These are phyloP conservation scores for Drosophila macrothrix DNA, from an alignment of 2,888 invertebrate species.

Conservation along the genomic window DNA sequence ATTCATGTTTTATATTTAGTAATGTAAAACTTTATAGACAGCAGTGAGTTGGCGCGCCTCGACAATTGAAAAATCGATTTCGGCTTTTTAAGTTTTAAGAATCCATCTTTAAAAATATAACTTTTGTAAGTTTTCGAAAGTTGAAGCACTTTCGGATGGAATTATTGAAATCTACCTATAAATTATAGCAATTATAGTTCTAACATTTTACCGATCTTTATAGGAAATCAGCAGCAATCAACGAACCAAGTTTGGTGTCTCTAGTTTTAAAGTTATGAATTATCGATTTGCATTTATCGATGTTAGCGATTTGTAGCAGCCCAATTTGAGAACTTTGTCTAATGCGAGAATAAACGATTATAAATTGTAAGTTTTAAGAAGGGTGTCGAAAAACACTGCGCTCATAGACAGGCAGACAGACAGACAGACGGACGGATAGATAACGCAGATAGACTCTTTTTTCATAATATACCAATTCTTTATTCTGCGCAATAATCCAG, in stretches of 20 bases:
- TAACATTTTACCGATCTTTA: neutral
- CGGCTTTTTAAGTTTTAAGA: neutral
- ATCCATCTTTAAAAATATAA: neutral
- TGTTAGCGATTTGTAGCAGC: no score
- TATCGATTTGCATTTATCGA: no score
- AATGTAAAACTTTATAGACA: neutral
- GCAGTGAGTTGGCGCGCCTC: neutral
- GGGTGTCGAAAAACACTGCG: no score
- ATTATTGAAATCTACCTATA: neutral
- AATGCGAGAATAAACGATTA: no score
- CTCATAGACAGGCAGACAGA: no score
- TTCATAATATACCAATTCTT: neutral
- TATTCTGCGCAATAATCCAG: neutral
- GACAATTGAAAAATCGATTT: no score
- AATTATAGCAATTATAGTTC: rapidly evolving
- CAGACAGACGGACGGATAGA: no score
- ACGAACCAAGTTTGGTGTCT: neutral
- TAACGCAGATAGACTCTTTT: neutral
- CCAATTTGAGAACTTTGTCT: no score
- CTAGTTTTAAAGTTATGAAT: no score
- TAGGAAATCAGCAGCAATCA: neutral
- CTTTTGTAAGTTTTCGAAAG: no score
- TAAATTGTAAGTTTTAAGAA: no score
- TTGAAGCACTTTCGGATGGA: neutral
- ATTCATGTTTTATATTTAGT: neutral